Percentiles rank a stretch among this genome's conserved stretches.
These are phyloP conservation scores for Tipula lateralis DNA, from an alignment of 2,888 invertebrate genomes.

Conservation along the genomic window DNA sequence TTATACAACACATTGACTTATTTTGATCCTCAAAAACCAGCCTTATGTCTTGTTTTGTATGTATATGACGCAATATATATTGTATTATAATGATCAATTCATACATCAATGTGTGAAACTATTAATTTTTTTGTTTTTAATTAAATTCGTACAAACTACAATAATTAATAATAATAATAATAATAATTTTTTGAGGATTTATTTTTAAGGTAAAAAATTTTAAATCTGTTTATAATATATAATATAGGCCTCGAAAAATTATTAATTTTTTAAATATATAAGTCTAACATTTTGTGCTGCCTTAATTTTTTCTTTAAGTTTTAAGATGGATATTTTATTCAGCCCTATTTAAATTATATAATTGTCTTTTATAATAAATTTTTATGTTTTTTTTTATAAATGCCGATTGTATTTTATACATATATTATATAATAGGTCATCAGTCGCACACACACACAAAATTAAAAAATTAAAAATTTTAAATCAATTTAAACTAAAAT, in stretches of 20 bases:
- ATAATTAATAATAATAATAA: neutral
- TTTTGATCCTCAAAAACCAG: conserved; percentile 15
- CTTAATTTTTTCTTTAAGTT: neutral
- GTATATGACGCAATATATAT: neutral
- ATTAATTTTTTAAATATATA: neutral
- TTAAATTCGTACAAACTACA: conserved; percentile 24
- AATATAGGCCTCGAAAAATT: conserved; percentile 11
- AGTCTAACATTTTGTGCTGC: neutral
- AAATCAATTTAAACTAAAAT: neutral
- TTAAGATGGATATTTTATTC: neutral
- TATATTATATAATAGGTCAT: neutral
- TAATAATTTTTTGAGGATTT: conserved; percentile 19
- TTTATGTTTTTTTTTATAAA: neutral
- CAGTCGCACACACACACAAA: neutral
- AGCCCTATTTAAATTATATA: neutral
- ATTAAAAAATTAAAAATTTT: neutral
- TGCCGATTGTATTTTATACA: neutral
- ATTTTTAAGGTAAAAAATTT: neutral
- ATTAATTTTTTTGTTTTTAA: neutral
- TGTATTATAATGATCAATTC: neutral
- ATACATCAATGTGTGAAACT: neutral
- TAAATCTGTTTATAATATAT: neutral
- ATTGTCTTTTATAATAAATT: neutral
- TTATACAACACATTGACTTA: conserved; percentile 8
- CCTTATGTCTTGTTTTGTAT: conserved; percentile 15